phyloP scores from a whole-genome alignment of 2,113 vertebrate genomes.

The Eclectus roratus region DNA sequence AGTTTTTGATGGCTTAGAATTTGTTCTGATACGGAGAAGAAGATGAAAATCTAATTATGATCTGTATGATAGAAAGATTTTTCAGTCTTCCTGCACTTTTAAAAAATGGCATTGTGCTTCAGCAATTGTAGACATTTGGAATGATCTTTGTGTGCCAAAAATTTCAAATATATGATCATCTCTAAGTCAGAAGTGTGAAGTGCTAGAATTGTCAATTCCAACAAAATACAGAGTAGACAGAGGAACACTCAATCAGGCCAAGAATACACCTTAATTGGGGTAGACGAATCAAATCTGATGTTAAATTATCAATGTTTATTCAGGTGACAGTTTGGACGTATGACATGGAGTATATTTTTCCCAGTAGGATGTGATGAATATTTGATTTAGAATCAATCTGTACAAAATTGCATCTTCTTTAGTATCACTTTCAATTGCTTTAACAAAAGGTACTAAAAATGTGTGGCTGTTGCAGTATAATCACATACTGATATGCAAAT shows the following conservation, averaged over 20 bases:
- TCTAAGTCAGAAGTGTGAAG: not conserved
- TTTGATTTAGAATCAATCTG: conserved; percentile 22
- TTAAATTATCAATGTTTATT: conserved; percentile 1
- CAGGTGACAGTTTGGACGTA: not conserved
- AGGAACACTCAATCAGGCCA: not conserved
- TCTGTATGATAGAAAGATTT: not conserved
- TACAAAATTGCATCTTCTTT: not conserved
- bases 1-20: not conserved
- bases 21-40: not conserved
- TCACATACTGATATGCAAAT: conserved; percentile 2
- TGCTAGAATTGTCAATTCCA: not conserved
- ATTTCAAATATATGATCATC: not conserved
- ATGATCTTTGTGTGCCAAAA: not conserved
- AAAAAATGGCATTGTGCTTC: not conserved
- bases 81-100: not conserved
- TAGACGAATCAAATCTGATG: not conserved
- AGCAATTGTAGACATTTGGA: not conserved
- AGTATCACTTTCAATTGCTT: not conserved
- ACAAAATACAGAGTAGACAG: not conserved
- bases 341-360: not conserved
- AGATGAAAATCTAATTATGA: not conserved
- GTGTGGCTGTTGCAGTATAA: not conserved
- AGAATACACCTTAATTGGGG: not conserved
- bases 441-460: conserved; percentile 9
- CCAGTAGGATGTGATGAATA: not conserved